Evolutionary conservation across 2,888 invertebrate genomes (phyloP), one percentile per base, ranked within the genome.

Genomic region (Antheraea assamensis): DNA sequence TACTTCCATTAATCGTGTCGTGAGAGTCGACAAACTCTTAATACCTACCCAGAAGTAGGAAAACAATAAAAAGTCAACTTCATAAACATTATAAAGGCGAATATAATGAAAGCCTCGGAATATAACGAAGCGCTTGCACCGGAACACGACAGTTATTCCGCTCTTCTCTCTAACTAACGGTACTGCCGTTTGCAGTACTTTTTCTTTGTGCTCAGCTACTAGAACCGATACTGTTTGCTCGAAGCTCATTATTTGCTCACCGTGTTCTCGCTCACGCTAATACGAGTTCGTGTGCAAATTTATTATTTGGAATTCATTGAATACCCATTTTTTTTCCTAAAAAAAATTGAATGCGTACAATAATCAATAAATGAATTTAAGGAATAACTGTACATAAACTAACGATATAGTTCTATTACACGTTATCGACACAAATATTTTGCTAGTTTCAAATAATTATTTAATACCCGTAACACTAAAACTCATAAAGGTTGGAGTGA

Each of bases 81-180:
- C 76, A 76, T 76, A 76, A 78, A 74, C 77, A 73, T 74, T 76
- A 72, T 76, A 76, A 77, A 76, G 75, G 74, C 74, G 78, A 76
- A 79, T 73, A 80, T 78, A 83, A 86, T 83, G 81, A 85, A 83
- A 82, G 81, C 81, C 78, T 76, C 82, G 79, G 78, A 79, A 76
- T 76, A 75, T 75, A 77, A 77, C 79, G 82, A 81, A 81, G 81
- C 83, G 83, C 76, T 85, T 85, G 86, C 87, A 88, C 89, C 92
- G 92, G 91, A 91, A 92, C 91, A 88, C 79, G 81, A 91, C 92
- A 89, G 92, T 92, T 92, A 91, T 80, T 80, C 84, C 81, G 87
- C 85, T 89, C 88, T 87, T 90, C 89, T 83, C 84, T 83, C 83
- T 72, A 78, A 74, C 77, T 92, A 92, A 92, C 92, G 91, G 92